Conservation (phyloP, 2,113 vertebrate species). For the Hoplias malabaricus region DNA sequence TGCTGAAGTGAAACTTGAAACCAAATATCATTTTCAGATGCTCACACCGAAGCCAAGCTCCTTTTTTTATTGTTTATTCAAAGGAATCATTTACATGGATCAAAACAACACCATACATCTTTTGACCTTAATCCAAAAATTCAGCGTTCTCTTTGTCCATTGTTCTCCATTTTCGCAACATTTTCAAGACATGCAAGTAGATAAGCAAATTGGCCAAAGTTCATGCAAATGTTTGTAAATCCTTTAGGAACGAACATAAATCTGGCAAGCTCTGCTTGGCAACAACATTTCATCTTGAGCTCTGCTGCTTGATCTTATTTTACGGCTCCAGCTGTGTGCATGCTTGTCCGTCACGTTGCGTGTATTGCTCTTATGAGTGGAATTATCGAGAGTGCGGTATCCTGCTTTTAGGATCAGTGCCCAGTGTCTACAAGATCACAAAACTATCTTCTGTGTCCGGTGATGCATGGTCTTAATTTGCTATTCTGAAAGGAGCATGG, state of each 20-base stretch:
- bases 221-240: conserved; percentile 74
- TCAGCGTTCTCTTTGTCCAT: background rate
- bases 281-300: conserved; percentile 20
- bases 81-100: conserved; percentile 46
- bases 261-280: conserved; percentile 43
- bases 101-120: conserved; percentile 39
- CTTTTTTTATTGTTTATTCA: conserved; percentile 39
- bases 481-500: conserved; percentile 75
- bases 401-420: conserved; percentile 8
- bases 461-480: conserved; percentile 68
- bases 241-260: conserved; percentile 51
- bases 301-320: conserved; percentile 26
- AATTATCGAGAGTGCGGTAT: background rate
- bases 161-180: conserved; percentile 66
- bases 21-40: conserved; percentile 45
- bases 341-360: conserved; percentile 1
- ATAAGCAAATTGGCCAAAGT: conserved; percentile 71
- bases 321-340: conserved; percentile 30
- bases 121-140: conserved; percentile 16
- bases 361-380: background rate
- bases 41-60: conserved; percentile 42
- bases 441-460: conserved; percentile 62
- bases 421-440: conserved; percentile 43
- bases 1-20: conserved; percentile 41
- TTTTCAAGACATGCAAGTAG: conserved; percentile 65